Evolutionary conservation across 2,113 vertebrate genomes (phyloP).

Genomic region (Pterocles gutturalis): DNA sequence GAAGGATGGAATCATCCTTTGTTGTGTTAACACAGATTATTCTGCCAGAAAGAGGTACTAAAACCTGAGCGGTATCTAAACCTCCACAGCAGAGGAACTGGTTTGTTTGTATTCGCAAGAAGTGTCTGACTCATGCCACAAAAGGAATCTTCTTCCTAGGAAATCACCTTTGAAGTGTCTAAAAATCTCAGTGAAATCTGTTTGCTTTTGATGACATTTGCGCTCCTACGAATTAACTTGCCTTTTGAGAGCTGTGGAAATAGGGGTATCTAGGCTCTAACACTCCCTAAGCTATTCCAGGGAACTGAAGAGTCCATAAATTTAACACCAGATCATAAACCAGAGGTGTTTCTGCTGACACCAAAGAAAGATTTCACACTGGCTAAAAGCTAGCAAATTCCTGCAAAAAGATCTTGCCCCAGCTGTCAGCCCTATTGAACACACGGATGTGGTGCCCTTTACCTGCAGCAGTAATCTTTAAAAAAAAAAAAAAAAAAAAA

Average conservation of each 20-base stretch:
- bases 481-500: not conserved
- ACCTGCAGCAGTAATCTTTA: rapidly evolving
- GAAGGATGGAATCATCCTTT: not conserved
- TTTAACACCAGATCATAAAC: not conserved
- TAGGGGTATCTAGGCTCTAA: not conserved
- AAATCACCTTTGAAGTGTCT: not conserved
- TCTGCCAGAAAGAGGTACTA: not conserved
- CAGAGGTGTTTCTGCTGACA: not conserved
- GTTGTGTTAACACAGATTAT: not conserved
- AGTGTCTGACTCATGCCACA: not conserved
- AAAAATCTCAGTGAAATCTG: not conserved
- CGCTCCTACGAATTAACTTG: not conserved
- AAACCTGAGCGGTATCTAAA: not conserved
- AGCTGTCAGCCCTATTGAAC: not conserved
- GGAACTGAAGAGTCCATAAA: not conserved
- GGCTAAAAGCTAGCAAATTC: not conserved
- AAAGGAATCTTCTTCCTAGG: not conserved
- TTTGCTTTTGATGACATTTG: not conserved
- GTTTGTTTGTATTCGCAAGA: not conserved
- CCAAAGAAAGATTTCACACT: not conserved
- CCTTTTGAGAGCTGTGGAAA: not conserved
- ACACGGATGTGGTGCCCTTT: not conserved
- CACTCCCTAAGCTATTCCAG: not conserved
- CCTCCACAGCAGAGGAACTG: not conserved
- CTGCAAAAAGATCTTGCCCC: not conserved